These are phyloP conservation scores for Heterotis niloticus DNA, from an alignment of 2,113 vertebrate species.

Conservation along the genomic window DNA sequence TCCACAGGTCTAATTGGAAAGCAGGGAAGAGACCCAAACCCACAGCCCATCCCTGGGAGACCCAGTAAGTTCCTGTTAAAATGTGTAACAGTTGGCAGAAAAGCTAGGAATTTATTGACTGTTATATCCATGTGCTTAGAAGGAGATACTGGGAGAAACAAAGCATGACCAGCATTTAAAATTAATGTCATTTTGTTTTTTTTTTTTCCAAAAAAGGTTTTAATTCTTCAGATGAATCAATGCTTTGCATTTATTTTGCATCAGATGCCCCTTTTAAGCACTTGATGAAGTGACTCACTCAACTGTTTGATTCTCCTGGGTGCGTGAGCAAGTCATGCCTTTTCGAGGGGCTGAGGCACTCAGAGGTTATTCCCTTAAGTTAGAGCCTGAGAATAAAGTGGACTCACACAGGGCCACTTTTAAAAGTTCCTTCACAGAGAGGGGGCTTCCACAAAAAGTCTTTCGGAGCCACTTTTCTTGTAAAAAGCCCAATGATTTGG, in stretches of 20 bases:
- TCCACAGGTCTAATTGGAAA: too few relatives aligned
- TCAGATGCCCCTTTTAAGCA: not conserved
- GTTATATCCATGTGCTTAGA: too few relatives aligned
- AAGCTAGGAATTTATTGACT: too few relatives aligned
- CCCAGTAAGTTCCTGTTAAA: too few relatives aligned
- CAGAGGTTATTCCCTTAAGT: not conserved
- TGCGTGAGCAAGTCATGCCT: not conserved
- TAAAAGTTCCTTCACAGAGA: not conserved
- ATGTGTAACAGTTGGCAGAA: too few relatives aligned
- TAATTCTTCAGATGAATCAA: not conserved
- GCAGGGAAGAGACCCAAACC: too few relatives aligned
- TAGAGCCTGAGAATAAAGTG: not conserved
- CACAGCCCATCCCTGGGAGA: too few relatives aligned
- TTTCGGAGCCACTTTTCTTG: not conserved
- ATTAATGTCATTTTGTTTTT: too few relatives aligned
- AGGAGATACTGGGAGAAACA: too few relatives aligned
- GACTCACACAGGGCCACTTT: not conserved
- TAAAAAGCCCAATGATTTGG: not conserved
- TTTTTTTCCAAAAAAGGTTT: not conserved
- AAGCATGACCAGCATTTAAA: too few relatives aligned
- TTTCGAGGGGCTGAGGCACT: not conserved
- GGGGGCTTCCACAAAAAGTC: not conserved
- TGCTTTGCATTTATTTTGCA: not conserved
- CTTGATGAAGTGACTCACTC: slow-evolving; percentile 7
- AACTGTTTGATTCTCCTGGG: not conserved